phyloP scores from a whole-genome alignment of 2,888 invertebrate species.

The Dexiosoma caninum region DNA sequence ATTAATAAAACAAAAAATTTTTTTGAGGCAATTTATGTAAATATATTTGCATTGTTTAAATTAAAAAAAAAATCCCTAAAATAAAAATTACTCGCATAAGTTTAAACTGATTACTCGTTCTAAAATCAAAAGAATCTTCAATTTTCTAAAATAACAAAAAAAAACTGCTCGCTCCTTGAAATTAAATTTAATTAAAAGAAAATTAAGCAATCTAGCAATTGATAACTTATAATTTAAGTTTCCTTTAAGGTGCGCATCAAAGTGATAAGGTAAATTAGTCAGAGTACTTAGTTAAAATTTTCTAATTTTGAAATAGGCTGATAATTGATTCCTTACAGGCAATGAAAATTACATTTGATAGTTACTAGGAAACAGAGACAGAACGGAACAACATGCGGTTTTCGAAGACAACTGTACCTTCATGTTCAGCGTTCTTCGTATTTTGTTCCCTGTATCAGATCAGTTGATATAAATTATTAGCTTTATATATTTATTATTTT shows the following conservation, averaged over 20 bases:
- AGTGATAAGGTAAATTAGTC: not conserved
- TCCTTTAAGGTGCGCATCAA: not conserved
- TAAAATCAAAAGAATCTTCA: conserved; percentile 6
- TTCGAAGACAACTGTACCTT: too few relatives aligned
- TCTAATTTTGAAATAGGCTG: too few relatives aligned
- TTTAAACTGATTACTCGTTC: conserved; percentile 58
- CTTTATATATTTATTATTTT: too few relatives aligned
- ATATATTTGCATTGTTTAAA: conserved; percentile 61
- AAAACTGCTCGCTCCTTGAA: conserved; percentile 37
- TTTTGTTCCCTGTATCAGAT: too few relatives aligned
- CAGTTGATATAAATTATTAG: too few relatives aligned
- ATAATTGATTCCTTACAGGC: too few relatives aligned
- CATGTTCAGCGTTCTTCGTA: too few relatives aligned
- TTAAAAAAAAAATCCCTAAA: conserved; percentile 24
- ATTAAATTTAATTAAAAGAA: conserved; percentile 8
- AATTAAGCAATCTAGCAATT: conserved; percentile 45
- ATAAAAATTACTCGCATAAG: conserved; percentile 59
- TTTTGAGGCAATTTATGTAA: conserved; percentile 64
- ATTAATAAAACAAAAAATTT: conserved; percentile 44
- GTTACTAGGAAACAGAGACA: too few relatives aligned
- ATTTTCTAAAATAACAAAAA: conserved; percentile 26
- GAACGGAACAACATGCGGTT: too few relatives aligned
- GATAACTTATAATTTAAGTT: not conserved
- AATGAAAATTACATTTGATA: too few relatives aligned
- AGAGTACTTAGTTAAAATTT: too few relatives aligned